Evolutionary conservation across 2,113 vertebrate species (phyloP).

Genomic region (Myiozetetes cayanensis): DNA sequence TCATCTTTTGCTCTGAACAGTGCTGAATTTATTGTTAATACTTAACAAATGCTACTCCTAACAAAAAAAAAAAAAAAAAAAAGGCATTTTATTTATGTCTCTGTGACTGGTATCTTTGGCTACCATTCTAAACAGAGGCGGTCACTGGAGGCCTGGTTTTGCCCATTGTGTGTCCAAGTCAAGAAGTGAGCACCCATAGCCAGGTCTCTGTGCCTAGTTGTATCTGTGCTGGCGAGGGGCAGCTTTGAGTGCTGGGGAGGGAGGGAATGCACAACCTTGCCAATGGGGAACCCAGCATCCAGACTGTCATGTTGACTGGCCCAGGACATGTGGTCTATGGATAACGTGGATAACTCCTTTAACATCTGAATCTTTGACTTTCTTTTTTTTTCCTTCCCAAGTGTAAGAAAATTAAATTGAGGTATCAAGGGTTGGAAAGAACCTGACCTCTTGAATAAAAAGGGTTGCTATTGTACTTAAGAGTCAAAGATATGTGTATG

Average conservation of each 20-base stretch:
- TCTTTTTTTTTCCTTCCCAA: background rate
- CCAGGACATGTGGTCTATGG: background rate
- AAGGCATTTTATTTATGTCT: background rate
- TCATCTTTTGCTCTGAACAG: background rate
- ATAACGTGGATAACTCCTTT: background rate
- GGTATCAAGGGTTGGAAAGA: background rate
- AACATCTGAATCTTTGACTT: background rate
- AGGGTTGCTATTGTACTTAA: background rate
- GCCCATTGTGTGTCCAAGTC: background rate
- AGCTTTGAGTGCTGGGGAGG: background rate
- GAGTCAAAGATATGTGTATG: fast-evolving
- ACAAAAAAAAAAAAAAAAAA: background rate
- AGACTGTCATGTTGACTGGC: background rate
- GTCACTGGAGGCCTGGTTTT: background rate
- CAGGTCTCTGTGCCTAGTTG: background rate
- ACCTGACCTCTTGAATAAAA: background rate
- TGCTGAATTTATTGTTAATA: background rate
- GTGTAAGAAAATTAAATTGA: background rate
- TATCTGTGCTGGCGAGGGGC: background rate
- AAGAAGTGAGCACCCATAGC: background rate
- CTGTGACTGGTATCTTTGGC: background rate
- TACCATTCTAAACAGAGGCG: background rate
- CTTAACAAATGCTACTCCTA: background rate
- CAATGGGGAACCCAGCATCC: background rate
- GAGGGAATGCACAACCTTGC: background rate